Evolutionary conservation across 1,140 invertebrate genomes (phyloP).

Genomic region (Drosophila sulfurigaster): DNA sequence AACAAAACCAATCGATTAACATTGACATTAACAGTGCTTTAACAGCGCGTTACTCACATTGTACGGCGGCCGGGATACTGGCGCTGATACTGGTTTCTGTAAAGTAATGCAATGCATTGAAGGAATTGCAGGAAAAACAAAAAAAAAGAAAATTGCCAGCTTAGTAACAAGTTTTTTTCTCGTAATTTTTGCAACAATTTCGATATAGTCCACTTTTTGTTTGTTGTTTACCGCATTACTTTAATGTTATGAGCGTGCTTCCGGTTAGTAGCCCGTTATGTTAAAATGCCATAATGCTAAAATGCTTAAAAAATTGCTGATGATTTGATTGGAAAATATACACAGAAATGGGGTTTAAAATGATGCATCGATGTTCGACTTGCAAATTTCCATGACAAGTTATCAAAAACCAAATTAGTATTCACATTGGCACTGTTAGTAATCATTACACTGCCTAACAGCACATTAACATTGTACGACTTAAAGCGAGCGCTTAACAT

Average conservation of each 20-base stretch:
- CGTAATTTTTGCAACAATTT: slow-evolving; percentile 35
- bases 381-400: slow-evolving; percentile 58
- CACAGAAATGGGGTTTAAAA: slow-evolving; percentile 68
- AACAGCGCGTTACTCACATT: slow-evolving; percentile 70
- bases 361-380: slow-evolving; percentile 53
- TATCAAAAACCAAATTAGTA: slow-evolving; percentile 65
- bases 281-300: slow-evolving; percentile 61
- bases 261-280: slow-evolving; percentile 52
- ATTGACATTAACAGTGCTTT: slow-evolving; percentile 13
- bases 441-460: slow-evolving; percentile 49
- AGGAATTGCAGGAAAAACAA: slow-evolving; percentile 5
- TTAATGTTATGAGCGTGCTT: slow-evolving; percentile 70
- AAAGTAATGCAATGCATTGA: slow-evolving; percentile 28
- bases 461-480: slow-evolving; percentile 48
- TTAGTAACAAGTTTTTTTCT: slow-evolving; percentile 29
- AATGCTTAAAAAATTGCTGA: slow-evolving; percentile 34
- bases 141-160: slow-evolving; percentile 24
- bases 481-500: slow-evolving; percentile 41
- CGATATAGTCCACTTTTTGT: slow-evolving; percentile 2
- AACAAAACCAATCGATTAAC: slow-evolving; percentile 26
- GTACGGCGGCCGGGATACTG: slow-evolving; percentile 83
- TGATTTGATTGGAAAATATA: slow-evolving; percentile 75
- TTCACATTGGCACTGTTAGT: slow-evolving; percentile 57
- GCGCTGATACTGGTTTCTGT: slow-evolving; percentile 83
- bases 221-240: slow-evolving; percentile 22